These are phyloP conservation scores for Protosalanx chinensis DNA, from an alignment of 2,797 vertebrate genomes.

Conservation along the genomic window DNA sequence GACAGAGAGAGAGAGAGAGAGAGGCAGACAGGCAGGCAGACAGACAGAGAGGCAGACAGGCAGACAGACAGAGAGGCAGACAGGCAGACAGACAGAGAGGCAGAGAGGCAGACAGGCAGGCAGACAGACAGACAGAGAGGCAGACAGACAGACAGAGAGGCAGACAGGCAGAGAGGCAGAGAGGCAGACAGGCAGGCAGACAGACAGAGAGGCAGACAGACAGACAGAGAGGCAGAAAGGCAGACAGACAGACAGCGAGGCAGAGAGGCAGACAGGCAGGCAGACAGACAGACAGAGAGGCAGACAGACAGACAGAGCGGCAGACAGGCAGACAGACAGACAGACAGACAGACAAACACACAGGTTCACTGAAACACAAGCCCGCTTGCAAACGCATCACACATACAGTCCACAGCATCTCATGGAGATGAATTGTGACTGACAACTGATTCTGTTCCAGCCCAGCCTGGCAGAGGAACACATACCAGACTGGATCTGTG, in stretches of 20 bases:
- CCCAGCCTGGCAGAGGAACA: background rate
- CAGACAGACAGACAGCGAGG: too few species aligned
- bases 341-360: conserved; percentile 1
- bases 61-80: conserved; percentile 13
- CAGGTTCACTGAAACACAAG: conserved; percentile 27
- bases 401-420: background rate
- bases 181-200: conserved; percentile 1
- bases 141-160: too few species aligned
- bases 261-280: too few species aligned
- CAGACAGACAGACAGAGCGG: conserved; percentile 16
- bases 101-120: too few species aligned
- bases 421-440: background rate
- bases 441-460: background rate
- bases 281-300: too few species aligned
- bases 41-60: background rate
- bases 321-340: too few species aligned
- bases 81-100: too few species aligned
- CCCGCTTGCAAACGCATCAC: conserved; percentile 31
- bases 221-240: too few species aligned
- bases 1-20: background rate
- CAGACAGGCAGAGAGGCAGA: conserved; percentile 15
- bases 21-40: conserved; percentile 1
- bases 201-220: too few species aligned
- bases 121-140: too few species aligned
- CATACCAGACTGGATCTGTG: background rate